phyloP scores from a whole-genome alignment of 2,113 vertebrate species.

The Micronycteris hirsuta region DNA sequence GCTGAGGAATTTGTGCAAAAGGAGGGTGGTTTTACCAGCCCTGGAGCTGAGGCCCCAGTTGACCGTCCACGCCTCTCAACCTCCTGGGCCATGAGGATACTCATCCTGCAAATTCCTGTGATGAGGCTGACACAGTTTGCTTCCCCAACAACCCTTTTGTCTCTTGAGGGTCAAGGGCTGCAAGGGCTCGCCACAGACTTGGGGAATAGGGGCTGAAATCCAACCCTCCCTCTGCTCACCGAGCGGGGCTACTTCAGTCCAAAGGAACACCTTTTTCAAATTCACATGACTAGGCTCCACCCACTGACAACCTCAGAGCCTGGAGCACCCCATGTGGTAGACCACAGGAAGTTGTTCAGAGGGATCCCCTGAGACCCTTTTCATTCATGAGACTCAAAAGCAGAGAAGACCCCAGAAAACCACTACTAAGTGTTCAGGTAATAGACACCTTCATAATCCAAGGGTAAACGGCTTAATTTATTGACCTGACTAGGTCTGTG shows the following conservation, averaged over 20 bases:
- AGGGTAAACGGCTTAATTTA: not conserved
- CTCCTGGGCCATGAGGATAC: not conserved
- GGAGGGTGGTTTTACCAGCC: not conserved
- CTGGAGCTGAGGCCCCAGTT: not conserved
- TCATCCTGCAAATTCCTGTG: not conserved
- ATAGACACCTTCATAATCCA: not conserved
- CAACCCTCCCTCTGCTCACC: not conserved
- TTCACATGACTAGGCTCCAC: not conserved
- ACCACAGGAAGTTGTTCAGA: not conserved
- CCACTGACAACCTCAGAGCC: not conserved
- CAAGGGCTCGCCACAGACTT: not conserved
- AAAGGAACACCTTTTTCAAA: not conserved
- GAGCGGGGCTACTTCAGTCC: not conserved
- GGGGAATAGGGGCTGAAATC: not conserved
- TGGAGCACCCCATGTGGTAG: not conserved
- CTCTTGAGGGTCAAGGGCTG: not conserved
- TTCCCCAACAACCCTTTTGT: not conserved
- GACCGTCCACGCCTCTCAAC: not conserved
- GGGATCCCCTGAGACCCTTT: not conserved
- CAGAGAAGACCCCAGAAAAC: not conserved
- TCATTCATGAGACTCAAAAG: constrained; percentile 1
- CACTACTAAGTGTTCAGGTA: not conserved
- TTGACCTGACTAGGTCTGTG: not conserved
- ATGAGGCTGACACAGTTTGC: not conserved
- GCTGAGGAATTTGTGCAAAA: not conserved